These are phyloP conservation scores for Terrapene triunguis DNA, from an alignment of 2,113 vertebrate genomes.

Conservation along the genomic window DNA sequence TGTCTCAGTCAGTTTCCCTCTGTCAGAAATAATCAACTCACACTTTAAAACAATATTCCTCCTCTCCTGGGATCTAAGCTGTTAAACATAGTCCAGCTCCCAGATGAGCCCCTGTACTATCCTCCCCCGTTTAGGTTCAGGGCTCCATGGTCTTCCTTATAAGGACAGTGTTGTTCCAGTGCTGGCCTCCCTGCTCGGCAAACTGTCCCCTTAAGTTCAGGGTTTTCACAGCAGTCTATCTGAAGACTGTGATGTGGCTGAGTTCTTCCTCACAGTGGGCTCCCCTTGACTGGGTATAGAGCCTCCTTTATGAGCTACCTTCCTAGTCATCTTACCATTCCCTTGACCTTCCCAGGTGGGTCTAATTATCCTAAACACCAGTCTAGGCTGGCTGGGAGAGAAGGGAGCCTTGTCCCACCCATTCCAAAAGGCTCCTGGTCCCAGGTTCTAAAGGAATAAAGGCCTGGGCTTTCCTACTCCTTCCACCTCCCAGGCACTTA, in stretches of 20 bases:
- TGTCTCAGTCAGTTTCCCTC: neutral
- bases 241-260: neutral
- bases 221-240: neutral
- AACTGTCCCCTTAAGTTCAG: neutral
- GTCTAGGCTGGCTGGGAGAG: neutral
- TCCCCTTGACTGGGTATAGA: no score
- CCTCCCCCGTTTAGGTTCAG: neutral
- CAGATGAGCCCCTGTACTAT: neutral
- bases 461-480: neutral
- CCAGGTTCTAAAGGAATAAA: neutral
- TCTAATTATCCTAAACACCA: neutral
- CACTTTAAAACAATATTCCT: neutral
- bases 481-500: neutral
- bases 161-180: neutral
- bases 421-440: neutral
- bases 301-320: no score
- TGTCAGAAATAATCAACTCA: neutral
- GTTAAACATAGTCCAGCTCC: neutral
- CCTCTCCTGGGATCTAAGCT: neutral
- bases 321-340: no score
- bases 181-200: neutral
- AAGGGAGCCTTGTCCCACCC: neutral
- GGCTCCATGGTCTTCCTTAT: neutral
- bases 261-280: no score
- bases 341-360: no score